Evolutionary conservation across 2,888 invertebrate genomes (phyloP), one percentile per base, ranked within the genome.

Genomic region (Crematogaster levior): DNA sequence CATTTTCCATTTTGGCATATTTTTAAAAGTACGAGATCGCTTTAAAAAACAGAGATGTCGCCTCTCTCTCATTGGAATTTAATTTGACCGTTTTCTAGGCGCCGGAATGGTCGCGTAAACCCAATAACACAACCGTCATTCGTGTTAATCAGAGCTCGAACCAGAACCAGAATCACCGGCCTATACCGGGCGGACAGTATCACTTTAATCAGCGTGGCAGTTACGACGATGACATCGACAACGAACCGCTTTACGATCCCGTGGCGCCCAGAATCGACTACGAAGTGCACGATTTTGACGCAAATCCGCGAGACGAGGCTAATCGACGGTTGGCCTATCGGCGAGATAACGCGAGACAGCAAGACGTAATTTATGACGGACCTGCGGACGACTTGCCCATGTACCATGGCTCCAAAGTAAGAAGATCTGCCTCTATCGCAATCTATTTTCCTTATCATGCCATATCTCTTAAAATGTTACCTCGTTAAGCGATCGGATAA

Each of bases 201-300:
- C 89, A 81, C 30, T 85, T 83, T 86, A 83, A 85, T 81, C 85
- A 72, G 37, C 86, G 87, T 10, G 88, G 87, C 18, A 86, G 86
- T 77, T 92, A 92, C 85, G 91, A 92, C 18, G 91, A 91, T 75
- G 92, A 92, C 27, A 84, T 89, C 72, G 91, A 92, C 75, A 91
- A 93, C 73, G 94, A 94, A 74, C 94, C 94, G 1, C 91, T 94
- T 15, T 94, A 94, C 89, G 94, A 94, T 82, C 94, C 94, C 0
- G 94, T 94, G 6, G 92, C 94, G 1, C 93, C 94, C 3, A 91
- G 92, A 40, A 89, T 88, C 61, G 94, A 94, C 81, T 94, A 93
- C 88, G 94, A 94, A 84, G 92, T 93, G 30, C 94, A 94, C 87
- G 94, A 94, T 81, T 94, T 94, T 81, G 94, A 94, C 74, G 93